Conservation (phyloP, 2,797 vertebrate species). For the Sebastes taczanowskii region DNA sequence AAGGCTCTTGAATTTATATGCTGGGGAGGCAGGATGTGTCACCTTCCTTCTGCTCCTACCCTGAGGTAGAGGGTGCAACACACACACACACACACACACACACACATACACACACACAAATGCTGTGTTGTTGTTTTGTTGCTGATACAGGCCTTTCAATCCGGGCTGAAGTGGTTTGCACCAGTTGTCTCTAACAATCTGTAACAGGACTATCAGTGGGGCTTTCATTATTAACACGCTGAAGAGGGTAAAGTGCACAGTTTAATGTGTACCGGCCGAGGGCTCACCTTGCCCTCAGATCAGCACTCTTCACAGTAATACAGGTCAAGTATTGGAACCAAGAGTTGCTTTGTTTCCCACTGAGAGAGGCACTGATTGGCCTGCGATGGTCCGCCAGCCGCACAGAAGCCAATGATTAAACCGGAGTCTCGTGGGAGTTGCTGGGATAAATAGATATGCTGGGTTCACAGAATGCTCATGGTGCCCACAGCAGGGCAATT, state of each 20-base stretch:
- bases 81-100: constrained; percentile 3
- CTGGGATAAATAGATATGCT: constrained; percentile 43
- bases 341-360: constrained; percentile 29
- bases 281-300: constrained; percentile 27
- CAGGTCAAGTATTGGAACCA: constrained; percentile 38
- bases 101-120: constrained; percentile 1
- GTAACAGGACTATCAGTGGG: constrained; percentile 42
- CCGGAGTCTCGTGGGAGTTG: constrained; percentile 22
- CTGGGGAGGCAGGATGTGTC: constrained; percentile 55
- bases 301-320: constrained; percentile 11
- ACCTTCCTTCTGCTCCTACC: constrained; percentile 60
- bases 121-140: constrained; percentile 43
- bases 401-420: constrained; percentile 67
- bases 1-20: constrained; percentile 70
- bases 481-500: constrained; percentile 30
- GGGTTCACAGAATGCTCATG: constrained; percentile 42
- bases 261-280: constrained; percentile 36
- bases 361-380: constrained; percentile 51
- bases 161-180: constrained; percentile 47
- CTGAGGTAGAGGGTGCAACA: constrained; percentile 48
- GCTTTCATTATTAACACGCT: constrained; percentile 31
- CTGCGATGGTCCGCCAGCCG: constrained; percentile 25
- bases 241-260: not conserved
- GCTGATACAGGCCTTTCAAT: constrained; percentile 58
- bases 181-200: constrained; percentile 60